Evolutionary conservation across 1,140 invertebrate species (phyloP).

Genomic region (Octopus bimaculoides): DNA sequence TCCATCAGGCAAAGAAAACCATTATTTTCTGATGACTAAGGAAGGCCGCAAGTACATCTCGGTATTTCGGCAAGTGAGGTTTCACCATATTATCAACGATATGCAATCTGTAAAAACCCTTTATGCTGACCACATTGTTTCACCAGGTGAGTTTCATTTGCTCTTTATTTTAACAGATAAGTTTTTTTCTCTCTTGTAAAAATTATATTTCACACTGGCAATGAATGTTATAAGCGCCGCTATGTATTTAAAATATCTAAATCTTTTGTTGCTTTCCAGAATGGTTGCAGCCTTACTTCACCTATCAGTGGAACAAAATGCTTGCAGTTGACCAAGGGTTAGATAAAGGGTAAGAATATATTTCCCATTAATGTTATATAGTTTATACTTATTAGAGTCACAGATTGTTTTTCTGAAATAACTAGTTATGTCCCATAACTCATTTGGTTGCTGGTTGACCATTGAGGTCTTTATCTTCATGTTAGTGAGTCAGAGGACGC

Average conservation of each 20-base stretch:
- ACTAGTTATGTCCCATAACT: too few species aligned
- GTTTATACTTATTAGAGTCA: too few species aligned
- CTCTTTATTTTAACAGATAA: neutral
- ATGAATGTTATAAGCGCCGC: neutral
- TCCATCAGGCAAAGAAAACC: constrained; percentile 40
- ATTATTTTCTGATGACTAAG: constrained; percentile 62
- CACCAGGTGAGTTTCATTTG: constrained; percentile 53
- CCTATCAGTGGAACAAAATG: constrained; percentile 71
- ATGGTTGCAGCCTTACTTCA: constrained; percentile 68
- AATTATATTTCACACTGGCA: neutral
- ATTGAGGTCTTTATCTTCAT: too few species aligned
- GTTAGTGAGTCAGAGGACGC: too few species aligned
- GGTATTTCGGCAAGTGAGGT: constrained; percentile 68
- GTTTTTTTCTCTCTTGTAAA: neutral
- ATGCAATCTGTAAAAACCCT: constrained; percentile 71
- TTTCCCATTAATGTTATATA: too few species aligned
- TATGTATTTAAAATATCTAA: neutral
- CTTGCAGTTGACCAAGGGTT: constrained; percentile 69
- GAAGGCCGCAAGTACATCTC: constrained; percentile 63
- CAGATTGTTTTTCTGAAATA: too few species aligned
- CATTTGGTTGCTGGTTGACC: too few species aligned
- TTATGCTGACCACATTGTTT: constrained; percentile 70
- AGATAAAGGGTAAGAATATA: constrained; percentile 65
- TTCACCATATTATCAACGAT: constrained; percentile 71
- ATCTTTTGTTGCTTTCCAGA: constrained; percentile 42